A percentile compares a stretch with the other conserved stretches of the same genome.
These are phyloP conservation scores for Drosophila virilis DNA, from an alignment of 1,140 invertebrate genomes.

Conservation along the genomic window DNA sequence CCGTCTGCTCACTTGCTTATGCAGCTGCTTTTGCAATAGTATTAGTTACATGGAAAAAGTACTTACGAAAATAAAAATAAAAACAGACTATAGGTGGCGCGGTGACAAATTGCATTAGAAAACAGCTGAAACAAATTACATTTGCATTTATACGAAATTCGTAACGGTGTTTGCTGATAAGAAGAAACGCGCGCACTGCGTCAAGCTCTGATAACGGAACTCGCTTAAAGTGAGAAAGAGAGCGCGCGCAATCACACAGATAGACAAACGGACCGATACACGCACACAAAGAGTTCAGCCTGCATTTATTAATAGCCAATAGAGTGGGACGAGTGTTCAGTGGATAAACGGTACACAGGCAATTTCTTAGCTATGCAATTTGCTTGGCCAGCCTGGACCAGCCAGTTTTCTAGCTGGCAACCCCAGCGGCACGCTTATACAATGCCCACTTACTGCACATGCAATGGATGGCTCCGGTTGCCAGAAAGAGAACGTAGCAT, in stretches of 20 bases:
- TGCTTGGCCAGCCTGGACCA: constrained; percentile 30
- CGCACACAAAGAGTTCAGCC: constrained; percentile 11
- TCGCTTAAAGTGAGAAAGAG: neutral
- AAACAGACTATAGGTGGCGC: constrained; percentile 6
- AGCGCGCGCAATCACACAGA: neutral
- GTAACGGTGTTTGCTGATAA: constrained; percentile 18
- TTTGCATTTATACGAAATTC: neutral
- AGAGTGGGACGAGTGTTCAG: constrained; percentile 1
- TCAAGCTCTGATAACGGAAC: constrained; percentile 9
- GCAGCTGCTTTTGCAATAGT: constrained; percentile 4
- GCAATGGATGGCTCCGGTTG: neutral
- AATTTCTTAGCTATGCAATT: constrained; percentile 12
- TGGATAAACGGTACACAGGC: neutral
- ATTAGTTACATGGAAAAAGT: neutral
- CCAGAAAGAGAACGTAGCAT: constrained; percentile 53
- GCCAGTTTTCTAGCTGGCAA: constrained; percentile 13
- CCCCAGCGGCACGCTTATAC: constrained; percentile 33
- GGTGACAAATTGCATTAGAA: neutral
- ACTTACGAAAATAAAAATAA: constrained; percentile 2
- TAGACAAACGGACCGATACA: neutral
- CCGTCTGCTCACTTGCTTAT: neutral
- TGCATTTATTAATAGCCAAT: constrained; percentile 35
- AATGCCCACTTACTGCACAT: constrained; percentile 17
- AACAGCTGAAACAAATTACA: constrained; percentile 1
- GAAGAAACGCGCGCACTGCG: constrained; percentile 7